Evolutionary conservation across 2,113 vertebrate species (phyloP).

Genomic region (Corythaixoides concolor): DNA sequence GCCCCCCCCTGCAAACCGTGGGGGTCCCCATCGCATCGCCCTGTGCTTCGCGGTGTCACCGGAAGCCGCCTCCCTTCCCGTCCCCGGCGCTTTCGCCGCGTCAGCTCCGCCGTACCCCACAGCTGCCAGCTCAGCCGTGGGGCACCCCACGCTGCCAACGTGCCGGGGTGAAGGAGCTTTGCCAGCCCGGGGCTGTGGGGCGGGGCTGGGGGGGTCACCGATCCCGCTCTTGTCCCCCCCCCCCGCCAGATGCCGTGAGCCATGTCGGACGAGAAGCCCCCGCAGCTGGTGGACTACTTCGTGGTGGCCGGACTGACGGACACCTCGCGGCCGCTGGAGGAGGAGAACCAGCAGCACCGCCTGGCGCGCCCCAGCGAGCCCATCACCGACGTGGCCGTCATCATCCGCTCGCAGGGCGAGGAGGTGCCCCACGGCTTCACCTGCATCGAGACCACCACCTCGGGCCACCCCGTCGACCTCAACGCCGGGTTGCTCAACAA

Average conservation of each 20-base stretch:
- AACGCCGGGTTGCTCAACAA: conserved; percentile 90
- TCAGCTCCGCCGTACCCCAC: background rate
- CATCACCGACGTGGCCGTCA: conserved; percentile 89
- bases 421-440: conserved; percentile 95
- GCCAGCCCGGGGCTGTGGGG: background rate
- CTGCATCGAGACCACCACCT: conserved; percentile 88
- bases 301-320: conserved; percentile 88
- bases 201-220: background rate
- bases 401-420: conserved; percentile 87
- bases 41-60: background rate
- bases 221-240: background rate
- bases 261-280: conserved; percentile 93
- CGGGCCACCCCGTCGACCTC: conserved; percentile 88
- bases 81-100: background rate
- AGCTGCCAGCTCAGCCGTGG: too few relatives aligned
- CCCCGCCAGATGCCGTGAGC: conserved; percentile 68
- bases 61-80: conserved; percentile 39
- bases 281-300: conserved; percentile 95
- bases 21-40: background rate
- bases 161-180: background rate
- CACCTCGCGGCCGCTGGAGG: conserved; percentile 77
- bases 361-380: conserved; percentile 79
- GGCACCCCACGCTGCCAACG: background rate
- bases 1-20: rapidly evolving
- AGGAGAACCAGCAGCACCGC: conserved; percentile 74